Conservation (phyloP, 2,888 invertebrate genomes). For the Chaetoderma sp. region DNA sequence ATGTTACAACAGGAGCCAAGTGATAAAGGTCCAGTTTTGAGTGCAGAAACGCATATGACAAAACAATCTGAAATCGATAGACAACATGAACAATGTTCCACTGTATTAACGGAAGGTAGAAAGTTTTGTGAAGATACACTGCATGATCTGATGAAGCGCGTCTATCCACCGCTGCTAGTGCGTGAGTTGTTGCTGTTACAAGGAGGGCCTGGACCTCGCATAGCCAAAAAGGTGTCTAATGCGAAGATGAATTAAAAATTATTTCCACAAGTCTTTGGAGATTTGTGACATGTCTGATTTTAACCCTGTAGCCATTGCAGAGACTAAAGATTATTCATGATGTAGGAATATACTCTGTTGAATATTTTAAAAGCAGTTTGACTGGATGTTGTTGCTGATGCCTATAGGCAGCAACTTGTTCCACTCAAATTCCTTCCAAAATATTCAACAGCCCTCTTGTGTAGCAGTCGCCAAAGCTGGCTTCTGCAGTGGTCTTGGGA, state of each 20-base stretch:
- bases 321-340: no score
- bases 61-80: not conserved
- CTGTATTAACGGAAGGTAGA: conserved; percentile 9
- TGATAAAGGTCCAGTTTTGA: not conserved
- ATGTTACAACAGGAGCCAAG: not conserved
- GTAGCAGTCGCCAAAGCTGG: no score
- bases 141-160: conserved; percentile 72
- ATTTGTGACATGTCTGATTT: no score
- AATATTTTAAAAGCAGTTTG: no score
- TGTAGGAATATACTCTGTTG: no score
- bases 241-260: not conserved
- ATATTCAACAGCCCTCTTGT: no score
- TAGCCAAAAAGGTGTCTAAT: not conserved
- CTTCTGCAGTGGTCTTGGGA: no score
- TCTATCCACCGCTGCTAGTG: conserved; percentile 76
- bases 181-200: conserved; percentile 79
- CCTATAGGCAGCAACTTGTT: no score
- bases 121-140: conserved; percentile 65
- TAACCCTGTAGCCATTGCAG: no score
- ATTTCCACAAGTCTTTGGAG: not conserved
- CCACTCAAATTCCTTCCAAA: no score
- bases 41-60: not conserved
- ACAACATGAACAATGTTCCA: not conserved
- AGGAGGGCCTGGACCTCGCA: conserved; percentile 43
- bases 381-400: no score